phyloP scores from a whole-genome alignment of 2,797 vertebrate species.

The Lacerta agilis region DNA sequence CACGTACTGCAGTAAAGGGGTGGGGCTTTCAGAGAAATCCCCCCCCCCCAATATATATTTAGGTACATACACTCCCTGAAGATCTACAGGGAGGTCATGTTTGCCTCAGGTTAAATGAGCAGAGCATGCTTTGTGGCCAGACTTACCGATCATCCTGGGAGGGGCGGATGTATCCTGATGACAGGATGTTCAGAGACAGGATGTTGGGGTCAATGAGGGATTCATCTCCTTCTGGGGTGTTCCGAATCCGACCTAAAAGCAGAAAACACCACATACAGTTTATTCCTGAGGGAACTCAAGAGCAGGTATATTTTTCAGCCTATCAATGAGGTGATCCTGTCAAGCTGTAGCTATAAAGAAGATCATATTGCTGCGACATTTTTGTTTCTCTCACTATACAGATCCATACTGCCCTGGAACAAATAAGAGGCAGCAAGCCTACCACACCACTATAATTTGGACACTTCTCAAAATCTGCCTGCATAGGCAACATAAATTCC shows the following conservation, averaged over 20 bases:
- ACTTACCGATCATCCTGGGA: slow-evolving; percentile 93
- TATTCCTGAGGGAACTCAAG: background rate
- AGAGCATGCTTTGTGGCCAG: background rate
- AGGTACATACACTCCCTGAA: background rate
- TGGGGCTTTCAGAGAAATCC: background rate
- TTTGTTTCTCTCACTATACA: too few species aligned
- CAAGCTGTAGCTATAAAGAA: background rate
- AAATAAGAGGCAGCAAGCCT: background rate
- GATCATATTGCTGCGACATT: background rate
- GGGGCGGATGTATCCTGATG: slow-evolving; percentile 88
- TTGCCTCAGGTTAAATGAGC: background rate
- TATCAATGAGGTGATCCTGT: background rate
- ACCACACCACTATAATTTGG: background rate
- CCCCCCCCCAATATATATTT: background rate
- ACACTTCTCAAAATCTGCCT: background rate
- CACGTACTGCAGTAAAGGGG: background rate
- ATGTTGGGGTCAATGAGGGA: slow-evolving; percentile 95
- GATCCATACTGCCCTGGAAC: background rate
- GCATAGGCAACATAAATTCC: background rate
- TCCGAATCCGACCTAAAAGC: slow-evolving; percentile 90
- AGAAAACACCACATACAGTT: background rate
- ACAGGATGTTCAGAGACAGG: slow-evolving; percentile 95
- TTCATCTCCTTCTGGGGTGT: slow-evolving; percentile 92
- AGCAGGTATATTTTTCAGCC: background rate
- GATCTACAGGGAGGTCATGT: background rate